phyloP scores from a whole-genome alignment of 53 echinoderm and acorn worm genomes.

The Actinopyga echinites region DNA sequence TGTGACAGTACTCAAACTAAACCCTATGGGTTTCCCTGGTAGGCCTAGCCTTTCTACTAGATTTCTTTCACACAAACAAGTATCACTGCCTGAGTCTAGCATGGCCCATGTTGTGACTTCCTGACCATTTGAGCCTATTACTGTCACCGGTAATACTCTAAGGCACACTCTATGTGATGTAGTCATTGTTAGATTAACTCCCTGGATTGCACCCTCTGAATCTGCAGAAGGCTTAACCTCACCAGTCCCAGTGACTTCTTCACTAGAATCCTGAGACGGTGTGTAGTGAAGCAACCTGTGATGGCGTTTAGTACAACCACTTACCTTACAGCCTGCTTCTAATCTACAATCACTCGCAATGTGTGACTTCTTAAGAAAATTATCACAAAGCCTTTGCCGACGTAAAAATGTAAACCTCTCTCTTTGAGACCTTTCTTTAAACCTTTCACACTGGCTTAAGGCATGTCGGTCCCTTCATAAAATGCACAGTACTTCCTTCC shows the following conservation, averaged over 20 bases:
- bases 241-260: neutral
- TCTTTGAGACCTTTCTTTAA: slow-evolving; percentile 9
- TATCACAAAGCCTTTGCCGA: slow-evolving; percentile 48
- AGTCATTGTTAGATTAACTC: slow-evolving; percentile 4
- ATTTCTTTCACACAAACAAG: neutral
- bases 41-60: neutral
- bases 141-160: neutral
- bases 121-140: neutral
- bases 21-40: neutral
- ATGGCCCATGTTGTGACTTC: slow-evolving; percentile 29
- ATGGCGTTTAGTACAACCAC: neutral
- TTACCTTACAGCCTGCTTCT: neutral
- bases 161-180: neutral
- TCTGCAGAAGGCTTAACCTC: neutral
- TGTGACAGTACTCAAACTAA: slow-evolving; percentile 6
- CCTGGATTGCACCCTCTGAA: neutral
- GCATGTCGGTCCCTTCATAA: neutral
- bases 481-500: neutral
- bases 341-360: slow-evolving; percentile 39
- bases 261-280: neutral
- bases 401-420: slow-evolving; percentile 24
- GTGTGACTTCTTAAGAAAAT: slow-evolving; percentile 45
- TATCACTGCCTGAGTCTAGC: slow-evolving; percentile 38
- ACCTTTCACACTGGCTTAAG: slow-evolving; percentile 12
- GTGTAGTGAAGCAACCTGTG: neutral